Conservation (phyloP, 53 echinoderm and acorn worm genomes). For the Glandiceps talaboti region DNA sequence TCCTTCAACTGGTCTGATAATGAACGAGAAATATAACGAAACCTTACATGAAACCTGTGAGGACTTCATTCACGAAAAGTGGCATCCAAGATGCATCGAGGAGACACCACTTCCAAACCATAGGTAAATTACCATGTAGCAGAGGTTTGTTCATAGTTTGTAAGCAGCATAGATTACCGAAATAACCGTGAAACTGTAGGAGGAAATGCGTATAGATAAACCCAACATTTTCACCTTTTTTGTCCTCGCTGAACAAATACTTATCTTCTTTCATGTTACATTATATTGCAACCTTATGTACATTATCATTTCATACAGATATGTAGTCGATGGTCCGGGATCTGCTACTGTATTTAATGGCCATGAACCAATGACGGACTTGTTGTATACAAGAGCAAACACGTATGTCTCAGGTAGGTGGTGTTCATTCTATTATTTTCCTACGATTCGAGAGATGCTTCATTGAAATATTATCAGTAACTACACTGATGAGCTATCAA, state of each 20-base stretch:
- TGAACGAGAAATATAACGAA: conserved; percentile 14
- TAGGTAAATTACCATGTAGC: conserved; percentile 14
- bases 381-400: background rate
- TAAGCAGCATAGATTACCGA: no score
- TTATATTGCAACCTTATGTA: no score
- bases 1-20: conserved; percentile 25
- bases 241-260: no score
- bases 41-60: conserved; percentile 16
- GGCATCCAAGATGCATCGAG: conserved; percentile 31
- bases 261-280: no score
- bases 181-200: no score
- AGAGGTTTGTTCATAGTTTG: background rate
- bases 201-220: no score
- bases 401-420: background rate
- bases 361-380: background rate
- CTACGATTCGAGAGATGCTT: no score
- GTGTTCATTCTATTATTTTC: no score
- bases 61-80: conserved; percentile 19
- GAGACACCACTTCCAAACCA: conserved; percentile 38
- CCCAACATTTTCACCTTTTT: no score
- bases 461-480: no score
- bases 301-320: background rate
- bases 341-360: background rate
- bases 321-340: background rate
- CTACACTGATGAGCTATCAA: no score